Percentiles rank a stretch among this genome's conserved stretches.
phyloP scores from a whole-genome alignment of 2,888 invertebrate species.

The Protodeltote pygarga region DNA sequence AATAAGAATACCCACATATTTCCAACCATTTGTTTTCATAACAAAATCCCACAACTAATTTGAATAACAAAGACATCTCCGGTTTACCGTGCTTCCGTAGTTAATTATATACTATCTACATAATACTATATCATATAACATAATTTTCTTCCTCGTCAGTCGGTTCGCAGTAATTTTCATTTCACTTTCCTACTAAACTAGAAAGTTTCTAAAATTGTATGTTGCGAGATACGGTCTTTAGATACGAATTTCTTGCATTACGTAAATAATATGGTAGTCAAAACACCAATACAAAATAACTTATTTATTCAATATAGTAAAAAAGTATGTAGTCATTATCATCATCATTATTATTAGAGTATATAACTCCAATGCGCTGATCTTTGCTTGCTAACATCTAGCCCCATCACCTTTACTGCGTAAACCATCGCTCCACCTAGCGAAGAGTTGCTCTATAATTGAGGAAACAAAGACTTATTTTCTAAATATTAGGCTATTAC shows the following conservation, averaged over 20 bases:
- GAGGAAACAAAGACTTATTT: too few species aligned
- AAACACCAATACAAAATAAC: too few species aligned
- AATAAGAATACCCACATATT: too few species aligned
- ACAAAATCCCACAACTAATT: neutral
- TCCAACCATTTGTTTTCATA: neutral
- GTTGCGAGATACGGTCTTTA: constrained; percentile 39
- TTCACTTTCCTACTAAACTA: constrained; percentile 55
- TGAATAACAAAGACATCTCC: constrained; percentile 6
- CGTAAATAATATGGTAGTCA: too few species aligned
- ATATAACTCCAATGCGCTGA: too few species aligned
- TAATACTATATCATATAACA: constrained; percentile 25
- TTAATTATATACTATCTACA: constrained; percentile 16
- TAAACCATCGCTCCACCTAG: too few species aligned
- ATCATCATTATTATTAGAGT: constrained; percentile 16
- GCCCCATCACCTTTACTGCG: too few species aligned
- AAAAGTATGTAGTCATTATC: too few species aligned
- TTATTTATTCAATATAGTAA: too few species aligned
- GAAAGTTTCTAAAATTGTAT: constrained; percentile 58
- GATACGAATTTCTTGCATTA: constrained; percentile 42
- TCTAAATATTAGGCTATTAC: too few species aligned
- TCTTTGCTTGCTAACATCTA: too few species aligned
- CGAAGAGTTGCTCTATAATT: too few species aligned
- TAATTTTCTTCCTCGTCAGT: constrained; percentile 40
- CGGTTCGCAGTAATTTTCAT: constrained; percentile 37
- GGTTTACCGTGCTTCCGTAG: constrained; percentile 21